Evolutionary conservation across 1,140 invertebrate genomes (phyloP).

Genomic region (Ditylenchus dipsaci): DNA sequence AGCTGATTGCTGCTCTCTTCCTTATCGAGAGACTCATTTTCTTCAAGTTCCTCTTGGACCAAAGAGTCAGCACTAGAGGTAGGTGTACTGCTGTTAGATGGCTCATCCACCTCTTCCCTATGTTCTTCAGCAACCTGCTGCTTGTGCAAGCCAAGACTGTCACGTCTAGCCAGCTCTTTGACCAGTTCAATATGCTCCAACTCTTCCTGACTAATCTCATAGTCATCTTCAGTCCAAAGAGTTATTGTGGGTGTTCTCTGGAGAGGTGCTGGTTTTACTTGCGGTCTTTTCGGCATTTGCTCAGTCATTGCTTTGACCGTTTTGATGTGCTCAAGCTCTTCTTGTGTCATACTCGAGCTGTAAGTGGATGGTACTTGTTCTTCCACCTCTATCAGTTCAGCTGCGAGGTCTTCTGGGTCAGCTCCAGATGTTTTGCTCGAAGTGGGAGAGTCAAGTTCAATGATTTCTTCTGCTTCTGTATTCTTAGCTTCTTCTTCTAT

Average conservation of each 20-base stretch:
- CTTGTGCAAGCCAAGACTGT: not conserved
- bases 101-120: not conserved
- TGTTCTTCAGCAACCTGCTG: not conserved
- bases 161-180: not conserved
- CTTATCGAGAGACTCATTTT: not conserved
- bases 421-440: slow-evolving; percentile 5
- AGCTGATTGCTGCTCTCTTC: too few species aligned
- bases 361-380: not conserved
- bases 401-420: slow-evolving; percentile 2
- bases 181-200: not conserved
- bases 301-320: not conserved
- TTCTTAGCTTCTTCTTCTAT: not conserved
- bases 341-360: not conserved
- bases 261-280: not conserved
- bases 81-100: not conserved
- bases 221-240: not conserved
- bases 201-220: not conserved
- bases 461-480: not conserved
- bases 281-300: not conserved
- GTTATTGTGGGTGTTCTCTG: not conserved
- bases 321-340: not conserved
- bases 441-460: not conserved
- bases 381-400: too few species aligned
- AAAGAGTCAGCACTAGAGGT: not conserved
- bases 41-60: not conserved